Percentiles rank a stretch among this genome's conserved stretches.
Conservation (phyloP, 2,797 vertebrate genomes). For the Gallinago nigripennis region DNA sequence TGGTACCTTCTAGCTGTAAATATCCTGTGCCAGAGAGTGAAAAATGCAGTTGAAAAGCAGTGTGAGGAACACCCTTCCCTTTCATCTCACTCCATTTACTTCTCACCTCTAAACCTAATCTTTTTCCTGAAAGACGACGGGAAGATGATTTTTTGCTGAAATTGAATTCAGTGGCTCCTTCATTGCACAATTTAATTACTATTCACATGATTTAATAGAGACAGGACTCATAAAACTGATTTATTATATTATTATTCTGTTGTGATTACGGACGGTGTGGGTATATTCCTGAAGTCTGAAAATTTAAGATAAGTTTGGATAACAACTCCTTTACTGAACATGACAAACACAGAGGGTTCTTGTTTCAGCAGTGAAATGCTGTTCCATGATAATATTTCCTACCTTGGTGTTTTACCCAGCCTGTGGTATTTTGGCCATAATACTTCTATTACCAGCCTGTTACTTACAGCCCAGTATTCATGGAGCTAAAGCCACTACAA, state of each 20-base stretch:
- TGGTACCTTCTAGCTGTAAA: background rate
- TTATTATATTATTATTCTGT: slow-evolving; percentile 45
- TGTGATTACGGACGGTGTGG: slow-evolving; percentile 20
- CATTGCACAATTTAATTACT: slow-evolving; percentile 55
- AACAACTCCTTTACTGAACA: background rate
- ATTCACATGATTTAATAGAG: slow-evolving; percentile 46
- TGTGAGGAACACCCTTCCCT: background rate
- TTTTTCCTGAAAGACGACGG: background rate
- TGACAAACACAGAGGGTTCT: background rate
- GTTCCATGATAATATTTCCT: background rate
- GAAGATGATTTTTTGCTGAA: slow-evolving; percentile 34
- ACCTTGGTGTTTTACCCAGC: background rate
- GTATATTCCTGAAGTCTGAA: slow-evolving; percentile 32
- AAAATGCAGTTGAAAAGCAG: background rate
- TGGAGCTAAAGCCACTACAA: background rate
- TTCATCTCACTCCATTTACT: background rate
- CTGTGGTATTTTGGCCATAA: background rate
- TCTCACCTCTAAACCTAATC: background rate
- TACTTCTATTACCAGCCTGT: background rate
- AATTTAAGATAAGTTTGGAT: slow-evolving; percentile 39
- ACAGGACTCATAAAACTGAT: slow-evolving; percentile 21
- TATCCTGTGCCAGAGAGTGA: background rate
- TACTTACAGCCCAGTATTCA: background rate
- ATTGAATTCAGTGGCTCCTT: slow-evolving; percentile 31
- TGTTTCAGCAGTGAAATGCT: background rate